Evolutionary conservation across 2,888 invertebrate species (phyloP), one percentile per base, ranked within the genome.

Genomic region (Cephus sareptanus): DNA sequence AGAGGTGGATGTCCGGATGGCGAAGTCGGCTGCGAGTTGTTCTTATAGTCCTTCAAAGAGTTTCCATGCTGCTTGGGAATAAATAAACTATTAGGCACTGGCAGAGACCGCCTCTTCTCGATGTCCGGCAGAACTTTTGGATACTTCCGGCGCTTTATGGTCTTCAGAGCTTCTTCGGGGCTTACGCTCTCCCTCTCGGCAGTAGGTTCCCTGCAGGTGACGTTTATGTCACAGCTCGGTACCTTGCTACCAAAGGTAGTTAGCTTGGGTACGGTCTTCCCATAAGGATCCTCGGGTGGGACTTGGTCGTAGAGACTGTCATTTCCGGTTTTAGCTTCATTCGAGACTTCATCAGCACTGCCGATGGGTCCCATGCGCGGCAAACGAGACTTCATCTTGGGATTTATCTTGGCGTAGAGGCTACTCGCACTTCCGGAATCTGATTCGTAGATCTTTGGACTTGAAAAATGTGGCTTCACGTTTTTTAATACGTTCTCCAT

Each of bases 111-210:
- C 37, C 91, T 83, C 79, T 91, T 91, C 80, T 91, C 90, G 84
- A 95, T 94, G 90, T 96, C 96, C n/a, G 97, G 97, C 56, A 97
- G 89, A 1, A 97, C 97, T 93, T 97, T 97, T 0, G 97, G 97
- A 88, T 95, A 97, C 89, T 97, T 97, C 84, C 96, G 93, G 79
- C 95, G 93, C 89, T 96, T 95, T 73, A 97, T 95, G 56, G 95
- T 94, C 81, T 94, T 92, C 76, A 97, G 89, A 0, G 96, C 95
- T 89, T 96, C 96, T 86, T 95, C 95, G 1, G 95, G 94, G 11
- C 94, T 94, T 71, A 95, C 89, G 23, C 92, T 90, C 4, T 92
- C 91, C 78, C 90, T 82, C 30, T 90, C 87, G 31, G 80, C 83
- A 34, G 84, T 76, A 0, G 89, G 90, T 77, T 95, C 95, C 78